These are phyloP conservation scores for Oreamnos americanus DNA, from an alignment of 2,113 vertebrate species.

Conservation along the genomic window DNA sequence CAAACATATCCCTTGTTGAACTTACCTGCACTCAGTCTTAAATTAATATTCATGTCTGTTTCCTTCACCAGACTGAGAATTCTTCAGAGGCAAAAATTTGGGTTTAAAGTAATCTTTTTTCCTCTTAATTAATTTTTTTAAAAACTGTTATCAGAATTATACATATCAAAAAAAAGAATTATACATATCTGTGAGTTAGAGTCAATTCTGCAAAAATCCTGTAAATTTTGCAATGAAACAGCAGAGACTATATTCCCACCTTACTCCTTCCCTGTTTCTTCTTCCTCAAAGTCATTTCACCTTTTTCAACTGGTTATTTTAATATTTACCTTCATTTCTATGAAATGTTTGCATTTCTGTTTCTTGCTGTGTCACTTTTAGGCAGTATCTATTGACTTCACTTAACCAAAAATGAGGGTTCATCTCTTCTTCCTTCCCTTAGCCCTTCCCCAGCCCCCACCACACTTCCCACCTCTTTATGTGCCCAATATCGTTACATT, in stretches of 20 bases:
- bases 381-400: not conserved
- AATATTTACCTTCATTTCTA: not conserved
- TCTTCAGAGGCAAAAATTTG: not conserved
- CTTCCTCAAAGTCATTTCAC: not conserved
- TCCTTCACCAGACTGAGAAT: not conserved
- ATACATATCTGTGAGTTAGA: not conserved
- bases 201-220: not conserved
- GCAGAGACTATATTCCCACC: not conserved
- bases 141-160: not conserved
- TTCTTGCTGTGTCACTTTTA: not conserved
- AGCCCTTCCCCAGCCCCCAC: not conserved
- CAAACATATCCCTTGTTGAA: not conserved
- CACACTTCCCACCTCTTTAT: not conserved
- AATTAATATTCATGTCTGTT: not conserved
- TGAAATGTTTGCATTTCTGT: not conserved
- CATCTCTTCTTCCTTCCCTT: not conserved
- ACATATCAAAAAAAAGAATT: not conserved
- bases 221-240: not conserved
- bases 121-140: not conserved
- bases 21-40: not conserved
- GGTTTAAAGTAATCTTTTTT: not conserved
- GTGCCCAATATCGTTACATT: not conserved
- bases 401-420: not conserved
- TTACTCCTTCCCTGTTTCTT: not conserved
- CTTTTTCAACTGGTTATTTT: not conserved